Evolutionary conservation across 2,113 vertebrate genomes (phyloP), one percentile per base, ranked within the genome.

Genomic region (Psilopogon haemacephalus): DNA sequence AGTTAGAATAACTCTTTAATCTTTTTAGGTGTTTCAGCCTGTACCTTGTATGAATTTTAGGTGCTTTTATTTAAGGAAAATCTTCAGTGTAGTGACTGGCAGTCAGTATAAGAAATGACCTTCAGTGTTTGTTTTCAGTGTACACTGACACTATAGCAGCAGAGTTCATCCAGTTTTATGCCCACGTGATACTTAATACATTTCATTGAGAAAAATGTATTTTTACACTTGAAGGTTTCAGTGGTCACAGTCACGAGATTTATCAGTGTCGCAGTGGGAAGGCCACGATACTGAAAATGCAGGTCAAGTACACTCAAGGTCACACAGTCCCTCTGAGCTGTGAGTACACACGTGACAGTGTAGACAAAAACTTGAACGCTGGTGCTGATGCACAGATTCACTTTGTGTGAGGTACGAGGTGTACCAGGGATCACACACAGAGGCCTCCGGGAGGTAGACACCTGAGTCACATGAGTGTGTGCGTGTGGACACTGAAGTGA

Each of bases 231-330:
- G 18, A 11, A 18, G 52, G 33, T 69, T 48, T 77, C 17, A 3
- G 52, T 4, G 24, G 55, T 55, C 60, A 13, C 20, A 69, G 74
- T 48, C 70, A 46, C 56, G 18, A 21, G 56, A 12, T 62, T 37
- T 26, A 21, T 11, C 52, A 28, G 32, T 15, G 56, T 68, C 24
- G 46, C 2, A 11, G 38, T 40, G 59, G 30, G 70, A 74, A 54
- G 46, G 64, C 64, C n/a, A 30, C 75, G 54, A 32, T 19, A 33
- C 62, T 38, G 20, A 70, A 72, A 54, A n/a, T 62, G 64, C 26
- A 3, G 75, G 89, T 73, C 74, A 33, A 18, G 48, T 9, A 5
- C 58, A 2, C 21, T 89, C 94, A 96, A 96, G 94, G 91, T 96
- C 94, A 82, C 55, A 0, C 28, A 0, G 65, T 50, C 48, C 9